Evolutionary conservation across 2,797 vertebrate genomes (phyloP).

Genomic region (Sorex maritimensis): DNA sequence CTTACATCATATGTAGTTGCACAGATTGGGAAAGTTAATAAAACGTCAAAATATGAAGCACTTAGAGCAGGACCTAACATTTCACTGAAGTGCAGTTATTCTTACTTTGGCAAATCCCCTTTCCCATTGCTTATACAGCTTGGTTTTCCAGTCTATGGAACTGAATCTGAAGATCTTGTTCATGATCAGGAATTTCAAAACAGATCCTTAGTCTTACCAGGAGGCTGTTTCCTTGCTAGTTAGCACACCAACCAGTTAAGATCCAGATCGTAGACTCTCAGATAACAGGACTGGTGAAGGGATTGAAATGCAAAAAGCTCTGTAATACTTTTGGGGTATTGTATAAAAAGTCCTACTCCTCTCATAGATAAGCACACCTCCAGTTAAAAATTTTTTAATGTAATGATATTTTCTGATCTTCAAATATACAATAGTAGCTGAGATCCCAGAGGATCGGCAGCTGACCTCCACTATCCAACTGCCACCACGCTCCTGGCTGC

Average conservation of each 20-base stretch:
- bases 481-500: no score
- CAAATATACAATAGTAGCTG: background rate
- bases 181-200: background rate
- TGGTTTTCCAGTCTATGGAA: background rate
- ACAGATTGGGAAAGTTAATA: background rate
- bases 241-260: background rate
- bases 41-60: constrained; percentile 22
- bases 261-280: background rate
- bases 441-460: background rate
- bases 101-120: background rate
- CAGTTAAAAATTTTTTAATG: background rate
- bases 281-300: background rate
- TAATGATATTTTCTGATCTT: background rate
- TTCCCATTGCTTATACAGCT: background rate
- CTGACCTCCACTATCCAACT: no score
- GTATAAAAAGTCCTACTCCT: background rate
- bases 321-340: background rate
- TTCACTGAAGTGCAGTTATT: background rate
- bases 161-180: background rate
- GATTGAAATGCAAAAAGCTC: background rate
- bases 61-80: background rate
- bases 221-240: background rate
- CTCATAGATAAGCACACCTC: background rate
- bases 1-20: background rate
- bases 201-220: background rate